Evolutionary conservation across 2,888 invertebrate genomes (phyloP).

Genomic region (Metacarcinus magister): DNA sequence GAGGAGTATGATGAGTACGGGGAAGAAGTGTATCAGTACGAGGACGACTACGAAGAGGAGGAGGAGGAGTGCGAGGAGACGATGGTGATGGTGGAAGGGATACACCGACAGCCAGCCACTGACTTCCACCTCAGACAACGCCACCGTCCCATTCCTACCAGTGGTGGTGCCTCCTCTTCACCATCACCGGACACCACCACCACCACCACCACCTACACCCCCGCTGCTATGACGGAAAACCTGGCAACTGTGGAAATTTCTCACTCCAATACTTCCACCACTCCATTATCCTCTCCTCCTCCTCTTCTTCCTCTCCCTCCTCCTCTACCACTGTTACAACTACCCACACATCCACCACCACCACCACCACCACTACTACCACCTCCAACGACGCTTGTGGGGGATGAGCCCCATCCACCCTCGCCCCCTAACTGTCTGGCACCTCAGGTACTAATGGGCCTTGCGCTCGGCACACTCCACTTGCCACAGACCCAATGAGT

Average conservation of each 20-base stretch:
- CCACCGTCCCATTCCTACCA: slow-evolving; percentile 48
- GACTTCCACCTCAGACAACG: slow-evolving; percentile 73
- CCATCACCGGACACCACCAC: slow-evolving; percentile 18
- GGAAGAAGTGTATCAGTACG: slow-evolving; percentile 67
- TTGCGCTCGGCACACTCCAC: slow-evolving; percentile 66
- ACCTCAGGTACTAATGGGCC: slow-evolving; percentile 79
- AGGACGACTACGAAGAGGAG: slow-evolving; percentile 71
- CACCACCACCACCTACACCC: slow-evolving; percentile 58
- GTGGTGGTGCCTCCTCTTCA: neutral
- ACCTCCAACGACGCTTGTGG: slow-evolving; percentile 58
- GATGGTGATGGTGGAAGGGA: slow-evolving; percentile 42
- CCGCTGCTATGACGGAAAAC: neutral
- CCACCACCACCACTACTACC: slow-evolving; percentile 65
- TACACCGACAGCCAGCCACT: neutral
- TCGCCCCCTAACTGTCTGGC: slow-evolving; percentile 73
- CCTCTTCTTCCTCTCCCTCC: slow-evolving; percentile 68
- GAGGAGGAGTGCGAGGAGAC: slow-evolving; percentile 61
- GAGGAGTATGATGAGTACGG: slow-evolving; percentile 76
- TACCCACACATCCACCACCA: slow-evolving; percentile 73
- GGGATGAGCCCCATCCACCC: slow-evolving; percentile 67
- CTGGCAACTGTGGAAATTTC: neutral
- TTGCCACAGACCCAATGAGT: slow-evolving; percentile 13
- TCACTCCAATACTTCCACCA: neutral
- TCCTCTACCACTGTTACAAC: slow-evolving; percentile 69
- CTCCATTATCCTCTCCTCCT: slow-evolving; percentile 54